Conservation (phyloP, 2,113 vertebrate species). For the Takifugu flavidus region DNA sequence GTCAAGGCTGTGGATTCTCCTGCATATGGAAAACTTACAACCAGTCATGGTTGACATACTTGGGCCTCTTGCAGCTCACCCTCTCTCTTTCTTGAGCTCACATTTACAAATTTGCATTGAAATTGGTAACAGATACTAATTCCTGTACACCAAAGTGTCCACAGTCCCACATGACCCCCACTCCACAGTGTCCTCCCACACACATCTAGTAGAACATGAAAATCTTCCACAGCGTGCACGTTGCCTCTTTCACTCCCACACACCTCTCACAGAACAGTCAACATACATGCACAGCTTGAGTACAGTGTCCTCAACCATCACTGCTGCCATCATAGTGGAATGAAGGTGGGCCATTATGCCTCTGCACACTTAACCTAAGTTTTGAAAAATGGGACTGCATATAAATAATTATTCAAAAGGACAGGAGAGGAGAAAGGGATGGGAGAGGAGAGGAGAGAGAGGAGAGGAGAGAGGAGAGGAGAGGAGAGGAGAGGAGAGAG, state of each 20-base stretch:
- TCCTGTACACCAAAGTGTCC: slow-evolving; percentile 67
- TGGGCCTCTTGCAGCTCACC: slow-evolving; percentile 19
- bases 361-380: no score
- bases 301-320: no score
- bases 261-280: slow-evolving; percentile 2
- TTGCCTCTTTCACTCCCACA: slow-evolving; percentile 50
- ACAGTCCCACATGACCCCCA: slow-evolving; percentile 54
- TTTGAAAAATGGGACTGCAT: no score
- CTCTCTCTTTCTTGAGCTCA: slow-evolving; percentile 24
- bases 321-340: no score
- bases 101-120: slow-evolving; percentile 72
- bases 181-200: slow-evolving; percentile 58
- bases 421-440: no score
- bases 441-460: no score
- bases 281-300: no score
- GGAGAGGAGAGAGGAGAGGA: no score
- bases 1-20: background rate
- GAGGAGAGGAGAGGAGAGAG: no score
- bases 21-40: no score
- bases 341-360: no score
- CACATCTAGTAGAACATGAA: slow-evolving; percentile 59
- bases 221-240: slow-evolving; percentile 44
- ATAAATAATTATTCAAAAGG: no score
- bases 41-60: background rate
- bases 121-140: slow-evolving; percentile 69